phyloP scores from a whole-genome alignment of 2,888 invertebrate species.

The Griposia aprilina region DNA sequence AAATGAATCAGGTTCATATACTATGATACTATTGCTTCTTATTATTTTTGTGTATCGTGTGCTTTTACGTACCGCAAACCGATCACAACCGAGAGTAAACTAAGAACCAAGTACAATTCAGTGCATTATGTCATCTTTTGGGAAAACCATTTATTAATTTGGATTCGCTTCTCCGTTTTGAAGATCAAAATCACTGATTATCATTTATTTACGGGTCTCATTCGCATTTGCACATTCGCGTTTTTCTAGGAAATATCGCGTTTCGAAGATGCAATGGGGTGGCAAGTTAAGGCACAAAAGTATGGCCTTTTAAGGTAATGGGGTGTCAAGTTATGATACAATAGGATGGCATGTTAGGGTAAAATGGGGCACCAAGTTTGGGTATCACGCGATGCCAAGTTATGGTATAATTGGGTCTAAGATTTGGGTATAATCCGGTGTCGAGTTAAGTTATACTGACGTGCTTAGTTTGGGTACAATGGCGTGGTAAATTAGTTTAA shows the following conservation, averaged over 20 bases:
- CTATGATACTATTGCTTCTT: slow-evolving; percentile 64
- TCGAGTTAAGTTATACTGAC: background rate
- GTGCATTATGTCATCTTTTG: background rate
- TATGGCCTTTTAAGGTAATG: too few species aligned
- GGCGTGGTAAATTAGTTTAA: too few species aligned
- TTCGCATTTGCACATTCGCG: too few species aligned
- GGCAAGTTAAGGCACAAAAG: too few species aligned
- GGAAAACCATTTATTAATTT: slow-evolving; percentile 1
- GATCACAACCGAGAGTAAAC: slow-evolving; percentile 60
- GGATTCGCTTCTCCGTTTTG: background rate
- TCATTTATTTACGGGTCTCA: background rate
- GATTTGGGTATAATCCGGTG: background rate
- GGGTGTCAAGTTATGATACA: too few species aligned
- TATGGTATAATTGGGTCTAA: too few species aligned
- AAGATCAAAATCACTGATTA: background rate
- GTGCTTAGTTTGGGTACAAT: too few species aligned
- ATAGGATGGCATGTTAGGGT: too few species aligned
- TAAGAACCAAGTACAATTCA: too few species aligned
- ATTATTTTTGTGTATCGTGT: slow-evolving; percentile 70
- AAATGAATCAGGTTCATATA: slow-evolving; percentile 53
- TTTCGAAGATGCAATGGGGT: too few species aligned
- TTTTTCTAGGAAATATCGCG: too few species aligned
- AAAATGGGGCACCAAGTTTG: background rate
- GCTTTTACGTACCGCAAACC: slow-evolving; percentile 66
- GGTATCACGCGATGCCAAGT: background rate